These are phyloP conservation scores for Ectropis grisescens DNA, from an alignment of 1,140 invertebrate species.

Conservation along the genomic window DNA sequence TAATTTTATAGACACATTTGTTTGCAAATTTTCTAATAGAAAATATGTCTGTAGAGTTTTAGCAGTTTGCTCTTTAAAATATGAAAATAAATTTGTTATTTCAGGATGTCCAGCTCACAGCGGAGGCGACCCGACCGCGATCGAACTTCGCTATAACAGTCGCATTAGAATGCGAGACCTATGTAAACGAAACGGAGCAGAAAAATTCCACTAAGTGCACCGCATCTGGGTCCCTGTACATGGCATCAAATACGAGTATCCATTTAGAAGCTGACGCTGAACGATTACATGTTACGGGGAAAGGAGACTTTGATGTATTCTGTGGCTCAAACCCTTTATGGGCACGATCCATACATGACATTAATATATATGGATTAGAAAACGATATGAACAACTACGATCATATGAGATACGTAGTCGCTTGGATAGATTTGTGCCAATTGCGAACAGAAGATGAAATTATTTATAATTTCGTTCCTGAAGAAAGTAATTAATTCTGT, in stretches of 20 bases:
- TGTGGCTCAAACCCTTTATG: conserved; percentile 18
- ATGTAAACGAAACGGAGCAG: too few relatives aligned
- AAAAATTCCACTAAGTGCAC: conserved; percentile 13
- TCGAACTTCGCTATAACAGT: conserved; percentile 23
- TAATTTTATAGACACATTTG: too few relatives aligned
- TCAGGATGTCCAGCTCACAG: conserved; percentile 10
- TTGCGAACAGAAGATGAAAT: conserved; percentile 17
- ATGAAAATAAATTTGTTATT: too few relatives aligned
- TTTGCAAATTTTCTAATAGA: too few relatives aligned
- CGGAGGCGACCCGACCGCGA: conserved; percentile 24
- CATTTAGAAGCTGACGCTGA: conserved; percentile 22
- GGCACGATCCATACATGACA: conserved; percentile 17
- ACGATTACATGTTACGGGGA: conserved; percentile 17
- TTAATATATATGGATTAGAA: conserved; percentile 31
- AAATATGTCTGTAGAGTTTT: too few relatives aligned
- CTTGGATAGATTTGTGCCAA: conserved; percentile 24
- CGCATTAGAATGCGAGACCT: conserved; percentile 28
- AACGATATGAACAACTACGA: conserved; percentile 34
- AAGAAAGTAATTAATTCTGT: too few relatives aligned
- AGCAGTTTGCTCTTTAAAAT: too few relatives aligned
- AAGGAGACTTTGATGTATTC: conserved; percentile 22
- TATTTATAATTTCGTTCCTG: conserved; percentile 10
- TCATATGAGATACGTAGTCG: conserved; percentile 15
- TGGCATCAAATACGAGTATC: conserved; percentile 24
- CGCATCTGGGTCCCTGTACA: conserved; percentile 27